Evolutionary conservation across 2,888 invertebrate genomes (phyloP).

Genomic region (Coelinius sp.): DNA sequence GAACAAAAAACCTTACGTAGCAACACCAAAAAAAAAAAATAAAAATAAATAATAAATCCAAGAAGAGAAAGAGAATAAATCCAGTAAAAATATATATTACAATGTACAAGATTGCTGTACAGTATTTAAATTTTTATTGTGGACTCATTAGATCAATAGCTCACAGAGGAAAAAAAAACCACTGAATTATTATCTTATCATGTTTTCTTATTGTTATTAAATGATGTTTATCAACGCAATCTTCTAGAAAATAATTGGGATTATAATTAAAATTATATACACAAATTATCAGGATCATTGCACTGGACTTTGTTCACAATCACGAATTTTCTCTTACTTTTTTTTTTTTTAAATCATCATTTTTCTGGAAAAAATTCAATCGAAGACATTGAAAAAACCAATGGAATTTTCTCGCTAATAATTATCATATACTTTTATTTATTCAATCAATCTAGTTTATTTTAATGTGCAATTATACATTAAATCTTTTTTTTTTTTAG

Average conservation of each 20-base stretch:
- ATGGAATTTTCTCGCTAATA: conserved; percentile 20
- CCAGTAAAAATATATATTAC: conserved; percentile 22
- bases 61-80: conserved; percentile 26
- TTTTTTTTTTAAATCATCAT: background rate
- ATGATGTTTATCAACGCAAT: background rate
- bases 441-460: background rate
- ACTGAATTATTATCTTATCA: background rate
- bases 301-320: conserved; percentile 8
- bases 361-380: background rate
- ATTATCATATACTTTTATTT: conserved; percentile 19
- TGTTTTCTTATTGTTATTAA: background rate
- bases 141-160: background rate
- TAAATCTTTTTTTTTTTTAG: conserved; percentile 37
- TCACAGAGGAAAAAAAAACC: background rate
- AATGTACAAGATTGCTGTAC: conserved; percentile 22
- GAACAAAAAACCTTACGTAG: conserved; percentile 12
- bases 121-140: conserved; percentile 32
- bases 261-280: conserved; percentile 11
- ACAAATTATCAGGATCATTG: conserved; percentile 17
- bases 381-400: conserved; percentile 4
- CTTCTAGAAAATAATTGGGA: background rate
- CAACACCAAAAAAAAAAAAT: too few relatives aligned
- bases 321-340: background rate
- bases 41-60: conserved; percentile 24
- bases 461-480: conserved; percentile 25